Evolutionary conservation across 1,140 invertebrate species (phyloP).

Genomic region (Thereuonema tuberculata): DNA sequence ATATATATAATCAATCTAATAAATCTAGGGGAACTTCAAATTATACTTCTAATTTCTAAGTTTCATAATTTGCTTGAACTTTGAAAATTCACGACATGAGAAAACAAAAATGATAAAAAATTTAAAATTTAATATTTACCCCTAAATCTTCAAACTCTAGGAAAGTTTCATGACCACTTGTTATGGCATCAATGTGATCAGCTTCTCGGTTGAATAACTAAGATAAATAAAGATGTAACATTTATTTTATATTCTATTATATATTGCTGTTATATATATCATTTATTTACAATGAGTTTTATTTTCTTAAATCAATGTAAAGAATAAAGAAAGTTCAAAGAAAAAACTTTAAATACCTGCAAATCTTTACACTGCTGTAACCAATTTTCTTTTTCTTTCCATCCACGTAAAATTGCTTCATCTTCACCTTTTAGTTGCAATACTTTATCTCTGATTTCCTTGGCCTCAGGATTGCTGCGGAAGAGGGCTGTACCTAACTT

Average conservation of each 20-base stretch:
- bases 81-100: too few species aligned
- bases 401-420: constrained; percentile 52
- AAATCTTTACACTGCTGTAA: constrained; percentile 71
- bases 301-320: not conserved
- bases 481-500: constrained; percentile 58
- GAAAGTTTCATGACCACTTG: constrained; percentile 84
- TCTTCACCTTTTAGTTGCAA: constrained; percentile 59
- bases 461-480: constrained; percentile 45
- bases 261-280: not conserved
- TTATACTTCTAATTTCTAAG: too few species aligned
- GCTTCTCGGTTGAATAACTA: constrained; percentile 90
- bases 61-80: too few species aligned
- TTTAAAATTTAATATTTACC: constrained; percentile 50
- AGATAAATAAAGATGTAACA: too few species aligned
- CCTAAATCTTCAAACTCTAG: constrained; percentile 78
- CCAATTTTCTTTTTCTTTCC: constrained; percentile 68
- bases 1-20: too few species aligned
- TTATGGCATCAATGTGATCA: constrained; percentile 91
- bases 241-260: not conserved
- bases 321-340: not conserved
- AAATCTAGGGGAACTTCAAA: too few species aligned
- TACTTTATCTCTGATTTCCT: constrained; percentile 53
- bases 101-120: too few species aligned
- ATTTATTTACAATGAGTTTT: not conserved
- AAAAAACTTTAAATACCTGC: constrained; percentile 16